Percentiles rank a stretch among this genome's conserved stretches.
Evolutionary conservation across 2,797 vertebrate species (phyloP).

Genomic region (Gallinago solitaria): DNA sequence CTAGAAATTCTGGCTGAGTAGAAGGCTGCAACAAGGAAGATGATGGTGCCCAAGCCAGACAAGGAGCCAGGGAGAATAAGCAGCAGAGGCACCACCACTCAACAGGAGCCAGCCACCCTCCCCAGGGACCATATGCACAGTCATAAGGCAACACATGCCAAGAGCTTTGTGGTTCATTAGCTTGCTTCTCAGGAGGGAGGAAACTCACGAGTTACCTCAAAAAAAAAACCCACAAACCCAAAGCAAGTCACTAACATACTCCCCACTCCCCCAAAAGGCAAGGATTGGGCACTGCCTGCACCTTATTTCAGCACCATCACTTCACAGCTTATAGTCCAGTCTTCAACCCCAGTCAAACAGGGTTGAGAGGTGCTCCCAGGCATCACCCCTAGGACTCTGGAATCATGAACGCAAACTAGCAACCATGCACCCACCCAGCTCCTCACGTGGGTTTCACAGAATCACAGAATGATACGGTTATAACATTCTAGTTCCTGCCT

Average conservation of each 20-base stretch:
- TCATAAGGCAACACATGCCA: fast-evolving
- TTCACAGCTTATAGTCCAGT: fast-evolving
- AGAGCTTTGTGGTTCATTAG: not conserved
- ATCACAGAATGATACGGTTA: not conserved
- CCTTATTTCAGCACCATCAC: not conserved
- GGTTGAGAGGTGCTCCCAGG: not conserved
- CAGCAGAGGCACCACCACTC: not conserved
- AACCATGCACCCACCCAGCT: fast-evolving
- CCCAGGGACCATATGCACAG: fast-evolving
- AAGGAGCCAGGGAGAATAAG: not conserved
- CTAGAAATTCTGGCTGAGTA: not conserved
- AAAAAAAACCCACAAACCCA: not conserved
- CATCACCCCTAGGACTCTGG: not conserved
- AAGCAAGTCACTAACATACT: not conserved
- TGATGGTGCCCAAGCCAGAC: not conserved
- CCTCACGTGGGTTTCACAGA: not conserved
- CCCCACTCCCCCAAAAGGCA: fast-evolving
- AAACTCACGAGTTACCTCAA: not conserved
- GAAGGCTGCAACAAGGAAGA: not conserved
- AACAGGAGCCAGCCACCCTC: not conserved
- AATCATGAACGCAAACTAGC: not conserved
- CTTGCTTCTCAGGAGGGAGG: not conserved
- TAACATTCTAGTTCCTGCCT: not conserved
- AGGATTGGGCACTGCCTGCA: not conserved
- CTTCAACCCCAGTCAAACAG: not conserved